Evolutionary conservation across 2,113 vertebrate genomes (phyloP), one percentile per base, ranked within the genome.

Genomic region (Ornithorhynchus anatinus): DNA sequence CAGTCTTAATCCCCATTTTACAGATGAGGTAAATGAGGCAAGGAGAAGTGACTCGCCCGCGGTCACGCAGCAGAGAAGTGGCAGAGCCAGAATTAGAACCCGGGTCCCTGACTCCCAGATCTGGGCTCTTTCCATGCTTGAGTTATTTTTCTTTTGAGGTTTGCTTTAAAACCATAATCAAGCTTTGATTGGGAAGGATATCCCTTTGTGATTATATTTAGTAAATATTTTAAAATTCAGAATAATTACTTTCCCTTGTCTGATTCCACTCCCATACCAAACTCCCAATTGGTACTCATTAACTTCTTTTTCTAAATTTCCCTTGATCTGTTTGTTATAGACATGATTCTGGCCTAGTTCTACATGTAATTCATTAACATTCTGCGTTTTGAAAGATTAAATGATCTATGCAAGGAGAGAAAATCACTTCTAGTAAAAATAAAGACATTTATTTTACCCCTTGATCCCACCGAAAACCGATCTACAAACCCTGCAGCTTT

Each of bases 331-430:
- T 89, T 64, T 79, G 61, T 72, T 81, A 66, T 53, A 75, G 72
- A 84, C 76, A 81, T 74, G 70, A 88, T 86, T 79, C 84, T 83
- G 80, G 85, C 87, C 87, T 86, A 90, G 64, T 89, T 92, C 80
- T 79, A 48, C 79, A 67, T 53, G 43, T 67, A 88, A 86, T 86
- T 89, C 79, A 88, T 91, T 89, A 86, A 29, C 39, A 84, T 85
- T 84, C 75, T 75, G 72, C 83, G 45, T 86, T 62, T 22, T 88
- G 72, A 59, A 81, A 31, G 81, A 76, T 74, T 82, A 84, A 72
- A 76, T 80, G 60, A 51, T 27, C 62, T 84, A 82, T 86, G 39
- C 75, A 88, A 88, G 85, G 70, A 32, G 70, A 36, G 62, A 31
- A 69, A 74, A 73, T 77, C 50, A 60, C 10, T 64, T 72, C 61